These are phyloP conservation scores for Halictus rubicundus DNA, from an alignment of 1,140 invertebrate species.

Conservation along the genomic window DNA sequence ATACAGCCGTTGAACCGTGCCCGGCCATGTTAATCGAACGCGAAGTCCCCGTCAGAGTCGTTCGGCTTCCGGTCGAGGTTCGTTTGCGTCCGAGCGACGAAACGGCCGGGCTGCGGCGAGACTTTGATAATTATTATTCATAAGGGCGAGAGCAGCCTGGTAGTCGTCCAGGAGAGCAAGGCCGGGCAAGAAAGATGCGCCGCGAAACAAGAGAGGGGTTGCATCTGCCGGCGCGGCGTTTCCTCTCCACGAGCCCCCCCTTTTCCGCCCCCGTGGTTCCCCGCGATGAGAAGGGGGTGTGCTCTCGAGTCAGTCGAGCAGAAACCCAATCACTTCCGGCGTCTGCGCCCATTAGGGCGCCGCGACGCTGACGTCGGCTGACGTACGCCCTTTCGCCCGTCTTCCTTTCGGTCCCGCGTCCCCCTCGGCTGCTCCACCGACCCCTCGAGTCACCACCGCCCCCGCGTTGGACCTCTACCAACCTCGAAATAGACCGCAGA, in stretches of 20 bases:
- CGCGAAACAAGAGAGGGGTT: constrained; percentile 73
- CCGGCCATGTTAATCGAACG: constrained; percentile 29
- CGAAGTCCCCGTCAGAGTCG: constrained; percentile 22
- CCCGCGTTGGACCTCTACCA: constrained; percentile 59
- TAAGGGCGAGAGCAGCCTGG: constrained; percentile 71
- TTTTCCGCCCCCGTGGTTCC: constrained; percentile 60
- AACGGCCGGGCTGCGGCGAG: constrained; percentile 13
- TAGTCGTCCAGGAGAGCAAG: constrained; percentile 76
- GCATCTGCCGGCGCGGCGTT: constrained; percentile 44
- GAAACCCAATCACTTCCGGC: constrained; percentile 82
- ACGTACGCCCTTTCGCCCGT: constrained; percentile 72
- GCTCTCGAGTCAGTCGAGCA: constrained; percentile 79
- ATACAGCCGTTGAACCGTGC: background rate
- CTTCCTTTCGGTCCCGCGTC: constrained; percentile 38
- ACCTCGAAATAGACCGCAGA: constrained; percentile 77
- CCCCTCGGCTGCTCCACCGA: constrained; percentile 25
- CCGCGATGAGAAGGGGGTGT: constrained; percentile 67
- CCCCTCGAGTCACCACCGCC: background rate
- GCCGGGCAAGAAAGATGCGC: constrained; percentile 77
- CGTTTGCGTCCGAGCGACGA: constrained; percentile 14
- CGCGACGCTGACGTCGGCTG: constrained; percentile 80
- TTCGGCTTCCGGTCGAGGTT: constrained; percentile 19
- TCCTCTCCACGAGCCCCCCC: constrained; percentile 52
- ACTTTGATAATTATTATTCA: constrained; percentile 80
- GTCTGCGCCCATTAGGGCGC: constrained; percentile 81